A percentile compares a stretch with the other conserved stretches of the same genome.
phyloP scores from a whole-genome alignment of 2,888 invertebrate genomes.

The Noctuana brunneofusca region DNA sequence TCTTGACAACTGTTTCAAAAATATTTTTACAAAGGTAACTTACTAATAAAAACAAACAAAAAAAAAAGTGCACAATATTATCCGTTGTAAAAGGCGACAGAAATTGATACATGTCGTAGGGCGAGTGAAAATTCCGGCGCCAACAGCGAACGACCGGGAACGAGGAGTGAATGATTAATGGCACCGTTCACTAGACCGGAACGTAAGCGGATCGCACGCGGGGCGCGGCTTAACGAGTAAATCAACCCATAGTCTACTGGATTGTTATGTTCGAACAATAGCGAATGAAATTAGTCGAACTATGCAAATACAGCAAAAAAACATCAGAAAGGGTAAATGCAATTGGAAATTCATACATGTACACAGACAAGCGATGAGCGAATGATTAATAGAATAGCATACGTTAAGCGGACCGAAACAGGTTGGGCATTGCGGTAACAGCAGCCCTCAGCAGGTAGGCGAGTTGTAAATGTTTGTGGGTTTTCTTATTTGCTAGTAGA shows the following conservation, averaged over 20 bases:
- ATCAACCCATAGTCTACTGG: slow-evolving; percentile 16
- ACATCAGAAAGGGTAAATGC: slow-evolving; percentile 8
- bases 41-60: too few relatives aligned
- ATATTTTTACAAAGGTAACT: too few relatives aligned
- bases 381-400: slow-evolving; percentile 10
- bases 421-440: neutral
- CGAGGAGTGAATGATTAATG: slow-evolving; percentile 41
- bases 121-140: slow-evolving; percentile 32
- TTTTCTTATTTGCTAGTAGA: neutral
- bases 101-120: slow-evolving; percentile 25
- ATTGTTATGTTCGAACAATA: slow-evolving; percentile 19
- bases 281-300: slow-evolving; percentile 15
- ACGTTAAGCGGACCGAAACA: slow-evolving; percentile 7
- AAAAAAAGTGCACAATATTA: neutral
- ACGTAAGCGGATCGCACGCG: slow-evolving; percentile 34
- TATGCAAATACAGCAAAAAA: slow-evolving; percentile 13
- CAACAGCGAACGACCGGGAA: slow-evolving; percentile 24
- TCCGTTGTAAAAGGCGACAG: slow-evolving; percentile 1
- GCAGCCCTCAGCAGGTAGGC: neutral
- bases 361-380: slow-evolving; percentile 7
- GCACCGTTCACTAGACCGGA: slow-evolving; percentile 37
- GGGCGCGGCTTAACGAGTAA: slow-evolving; percentile 30
- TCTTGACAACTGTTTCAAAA: too few relatives aligned
- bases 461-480: neutral
- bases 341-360: neutral